These are phyloP conservation scores for Semnornis frantzii DNA, from an alignment of 2,113 vertebrate species.

Conservation along the genomic window DNA sequence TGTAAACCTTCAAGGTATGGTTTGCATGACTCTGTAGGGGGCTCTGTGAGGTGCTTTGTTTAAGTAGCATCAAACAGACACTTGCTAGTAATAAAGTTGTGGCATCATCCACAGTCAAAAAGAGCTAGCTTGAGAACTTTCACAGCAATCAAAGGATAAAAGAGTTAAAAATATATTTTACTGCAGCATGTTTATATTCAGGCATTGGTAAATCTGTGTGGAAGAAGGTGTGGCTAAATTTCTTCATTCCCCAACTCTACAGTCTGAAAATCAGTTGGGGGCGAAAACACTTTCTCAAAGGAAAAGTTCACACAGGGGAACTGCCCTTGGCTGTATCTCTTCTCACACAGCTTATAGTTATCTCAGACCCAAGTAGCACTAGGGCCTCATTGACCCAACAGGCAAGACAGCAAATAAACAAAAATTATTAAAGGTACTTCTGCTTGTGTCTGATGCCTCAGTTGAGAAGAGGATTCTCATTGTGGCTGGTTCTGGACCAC, in stretches of 20 bases:
- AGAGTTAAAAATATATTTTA: neutral
- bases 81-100: neutral
- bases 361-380: neutral
- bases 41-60: neutral
- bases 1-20: neutral
- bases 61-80: neutral
- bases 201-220: neutral
- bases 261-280: neutral
- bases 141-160: neutral
- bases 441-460: neutral
- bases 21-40: neutral
- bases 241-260: neutral
- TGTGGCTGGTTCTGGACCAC: neutral
- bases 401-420: neutral
- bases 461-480: neutral
- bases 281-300: neutral
- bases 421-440: neutral
- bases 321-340: neutral
- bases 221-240: neutral
- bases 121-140: neutral
- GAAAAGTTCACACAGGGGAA: too few species aligned
- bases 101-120: neutral
- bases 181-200: neutral
- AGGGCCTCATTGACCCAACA: neutral
- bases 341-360: neutral